Evolutionary conservation across 2,113 vertebrate genomes (phyloP).

Genomic region (Sceloporus tristichus): DNA sequence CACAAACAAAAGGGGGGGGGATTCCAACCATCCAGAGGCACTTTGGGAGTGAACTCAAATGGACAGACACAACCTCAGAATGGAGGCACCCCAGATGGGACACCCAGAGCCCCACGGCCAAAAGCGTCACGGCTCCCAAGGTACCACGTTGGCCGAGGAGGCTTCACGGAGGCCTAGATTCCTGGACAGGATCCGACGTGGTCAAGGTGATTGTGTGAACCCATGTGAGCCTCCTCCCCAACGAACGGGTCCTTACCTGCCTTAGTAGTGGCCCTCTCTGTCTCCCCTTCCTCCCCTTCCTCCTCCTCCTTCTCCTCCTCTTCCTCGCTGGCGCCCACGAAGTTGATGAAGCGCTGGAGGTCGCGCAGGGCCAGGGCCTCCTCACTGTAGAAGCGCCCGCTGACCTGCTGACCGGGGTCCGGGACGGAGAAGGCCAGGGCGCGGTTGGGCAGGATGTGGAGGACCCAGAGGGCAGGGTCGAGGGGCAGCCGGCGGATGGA

Average conservation of each 20-base stretch:
- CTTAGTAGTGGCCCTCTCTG: rapidly evolving
- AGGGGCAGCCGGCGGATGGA: constrained; percentile 64
- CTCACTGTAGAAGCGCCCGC: constrained; percentile 64
- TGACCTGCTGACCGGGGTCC: constrained; percentile 26
- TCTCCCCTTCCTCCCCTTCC: constrained; percentile 24
- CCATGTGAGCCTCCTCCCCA: too few species aligned
- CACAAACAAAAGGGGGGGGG: too few species aligned
- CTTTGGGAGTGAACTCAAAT: too few species aligned
- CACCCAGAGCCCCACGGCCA: too few species aligned
- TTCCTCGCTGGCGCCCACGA: constrained; percentile 65
- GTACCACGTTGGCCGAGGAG: too few species aligned
- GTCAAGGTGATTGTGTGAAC: too few species aligned
- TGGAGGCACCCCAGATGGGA: too few species aligned
- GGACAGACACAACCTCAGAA: too few species aligned
- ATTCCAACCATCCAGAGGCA: too few species aligned
- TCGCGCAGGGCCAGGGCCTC: constrained; percentile 63
- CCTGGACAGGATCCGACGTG: too few species aligned
- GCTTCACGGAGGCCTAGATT: too few species aligned
- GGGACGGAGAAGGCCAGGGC: constrained; percentile 48
- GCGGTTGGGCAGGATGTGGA: constrained; percentile 71
- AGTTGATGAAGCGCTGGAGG: constrained; percentile 68
- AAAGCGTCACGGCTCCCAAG: too few species aligned
- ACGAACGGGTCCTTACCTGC: background rate
- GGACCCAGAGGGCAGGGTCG: constrained; percentile 69
- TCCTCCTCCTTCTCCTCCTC: constrained; percentile 45